phyloP scores from a whole-genome alignment of 2,888 invertebrate genomes.

The Myopa tessellatipennis region DNA sequence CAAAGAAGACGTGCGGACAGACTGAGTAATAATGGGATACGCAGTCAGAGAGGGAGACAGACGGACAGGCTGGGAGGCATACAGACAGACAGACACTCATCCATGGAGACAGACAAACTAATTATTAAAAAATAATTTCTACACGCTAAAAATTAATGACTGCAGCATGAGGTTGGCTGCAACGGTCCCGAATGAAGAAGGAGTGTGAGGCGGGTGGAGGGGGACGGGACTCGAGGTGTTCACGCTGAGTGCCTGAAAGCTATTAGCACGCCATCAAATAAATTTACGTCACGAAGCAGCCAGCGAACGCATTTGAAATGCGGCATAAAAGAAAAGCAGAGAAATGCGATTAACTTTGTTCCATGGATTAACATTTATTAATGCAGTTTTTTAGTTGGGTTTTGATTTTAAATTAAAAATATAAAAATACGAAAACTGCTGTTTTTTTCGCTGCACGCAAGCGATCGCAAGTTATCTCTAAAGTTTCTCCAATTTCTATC shows the following conservation, averaged over 20 bases:
- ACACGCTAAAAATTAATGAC: neutral
- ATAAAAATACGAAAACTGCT: neutral
- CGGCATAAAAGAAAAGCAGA: neutral
- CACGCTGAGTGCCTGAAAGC: neutral
- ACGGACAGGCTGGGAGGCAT: neutral
- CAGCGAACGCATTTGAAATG: neutral
- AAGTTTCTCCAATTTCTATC: too few species aligned
- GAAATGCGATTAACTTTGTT: neutral
- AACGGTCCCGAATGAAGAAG: neutral
- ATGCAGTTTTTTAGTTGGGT: neutral
- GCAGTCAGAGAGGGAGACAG: neutral
- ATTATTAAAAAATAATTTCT: neutral
- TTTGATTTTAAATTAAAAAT: neutral
- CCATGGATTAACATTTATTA: neutral
- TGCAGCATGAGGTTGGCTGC: neutral
- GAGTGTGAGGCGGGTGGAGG: neutral
- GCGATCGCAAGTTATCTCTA: too few species aligned
- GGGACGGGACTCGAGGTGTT: neutral
- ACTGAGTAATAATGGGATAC: neutral
- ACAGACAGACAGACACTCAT: neutral
- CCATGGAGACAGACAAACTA: neutral
- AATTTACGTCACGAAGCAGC: neutral
- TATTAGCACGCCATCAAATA: constrained; percentile 14
- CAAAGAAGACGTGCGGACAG: neutral
- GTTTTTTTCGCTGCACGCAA: neutral